Base-by-base conservation (phyloP, 1,140 invertebrate genomes). In the Dufourea novaeangliae region DNA sequence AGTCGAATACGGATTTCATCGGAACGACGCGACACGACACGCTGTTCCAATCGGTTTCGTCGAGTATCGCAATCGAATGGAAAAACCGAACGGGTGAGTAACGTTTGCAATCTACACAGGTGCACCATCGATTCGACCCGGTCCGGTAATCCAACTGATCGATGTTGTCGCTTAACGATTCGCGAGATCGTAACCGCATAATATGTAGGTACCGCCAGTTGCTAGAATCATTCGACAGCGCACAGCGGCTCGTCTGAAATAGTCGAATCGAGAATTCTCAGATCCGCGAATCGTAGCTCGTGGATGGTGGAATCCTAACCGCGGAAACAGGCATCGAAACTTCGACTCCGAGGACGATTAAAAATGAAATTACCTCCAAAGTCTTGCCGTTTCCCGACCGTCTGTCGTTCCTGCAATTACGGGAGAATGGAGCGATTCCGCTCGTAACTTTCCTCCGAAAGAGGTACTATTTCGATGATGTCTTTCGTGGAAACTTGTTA, bases 291-390 rank as follows among this genome's bases (percentile, higher is more conserved):
- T n/a, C 46, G 46, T 46, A 14, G 44, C 34, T 37, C 34, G 34
- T 37, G 8, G 8, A 37, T 50, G 6, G 20, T 5, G 17, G 4
- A 1, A 5, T n/a, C 17, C 12, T 14, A n/a, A 50, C 10, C 54
- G 27, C 11, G 3, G 27, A 25, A 20, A 27, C 27, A 50, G 5
- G 46, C 3, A n/a, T n/a, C n/a, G 32, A 52, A 67, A 67, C 4
- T 39, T 20, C 59, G 29, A 22, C 17, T n/a, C 10, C 32, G 25
- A 5, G 46, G 20, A 54, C 27, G 61, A 73, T 73, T 64, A 73
- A 73, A 73, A 37, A 63, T 25, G 34, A 52, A 73, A 50, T 63
- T 73, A 73, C 17, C 44, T 25, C 25, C 25, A 39, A 64, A 54
- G 25, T 39, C 11, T 17, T 20, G 27, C 17, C 8, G 25, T 34